Evolutionary conservation across 1,140 invertebrate genomes (phyloP).

Genomic region (Drosophila subpulchrella): DNA sequence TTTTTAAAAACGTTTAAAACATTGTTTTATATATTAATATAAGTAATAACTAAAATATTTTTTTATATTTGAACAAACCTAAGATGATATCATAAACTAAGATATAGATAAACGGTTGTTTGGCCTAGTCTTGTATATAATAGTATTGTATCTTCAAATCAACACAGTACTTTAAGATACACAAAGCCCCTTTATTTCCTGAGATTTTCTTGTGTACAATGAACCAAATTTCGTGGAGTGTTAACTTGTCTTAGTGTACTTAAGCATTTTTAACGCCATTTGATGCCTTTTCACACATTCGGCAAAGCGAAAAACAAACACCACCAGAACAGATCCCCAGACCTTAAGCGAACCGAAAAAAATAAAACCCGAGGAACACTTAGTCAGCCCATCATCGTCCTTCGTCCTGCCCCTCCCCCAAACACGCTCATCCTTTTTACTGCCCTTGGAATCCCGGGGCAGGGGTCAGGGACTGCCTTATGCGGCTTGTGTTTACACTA

Average conservation of each 20-base stretch:
- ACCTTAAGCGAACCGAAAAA: constrained; percentile 26
- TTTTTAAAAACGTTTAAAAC: too few relatives aligned
- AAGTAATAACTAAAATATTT: too few relatives aligned
- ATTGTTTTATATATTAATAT: too few relatives aligned
- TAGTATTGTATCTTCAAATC: too few relatives aligned
- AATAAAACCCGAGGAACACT: constrained; percentile 75
- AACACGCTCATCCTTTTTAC: constrained; percentile 25
- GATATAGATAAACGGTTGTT: too few relatives aligned
- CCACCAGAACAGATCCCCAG: constrained; percentile 23
- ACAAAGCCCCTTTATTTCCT: background rate
- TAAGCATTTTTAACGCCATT: constrained; percentile 82
- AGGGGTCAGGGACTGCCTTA: constrained; percentile 15
- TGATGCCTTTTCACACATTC: constrained; percentile 82
- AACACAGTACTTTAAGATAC: too few relatives aligned
- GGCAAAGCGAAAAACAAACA: constrained; percentile 67
- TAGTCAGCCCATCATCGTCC: constrained; percentile 53
- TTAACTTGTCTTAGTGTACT: constrained; percentile 54
- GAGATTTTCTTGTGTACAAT: background rate
- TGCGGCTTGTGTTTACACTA: constrained; percentile 43
- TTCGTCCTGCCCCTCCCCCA: constrained; percentile 1
- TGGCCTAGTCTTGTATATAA: too few relatives aligned
- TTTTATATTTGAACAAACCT: too few relatives aligned
- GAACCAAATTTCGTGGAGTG: constrained; percentile 14
- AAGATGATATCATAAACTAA: too few relatives aligned
- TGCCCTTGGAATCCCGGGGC: constrained; percentile 11